Conservation (phyloP, 2,113 vertebrate species). For the Daubentonia madagascariensis region DNA sequence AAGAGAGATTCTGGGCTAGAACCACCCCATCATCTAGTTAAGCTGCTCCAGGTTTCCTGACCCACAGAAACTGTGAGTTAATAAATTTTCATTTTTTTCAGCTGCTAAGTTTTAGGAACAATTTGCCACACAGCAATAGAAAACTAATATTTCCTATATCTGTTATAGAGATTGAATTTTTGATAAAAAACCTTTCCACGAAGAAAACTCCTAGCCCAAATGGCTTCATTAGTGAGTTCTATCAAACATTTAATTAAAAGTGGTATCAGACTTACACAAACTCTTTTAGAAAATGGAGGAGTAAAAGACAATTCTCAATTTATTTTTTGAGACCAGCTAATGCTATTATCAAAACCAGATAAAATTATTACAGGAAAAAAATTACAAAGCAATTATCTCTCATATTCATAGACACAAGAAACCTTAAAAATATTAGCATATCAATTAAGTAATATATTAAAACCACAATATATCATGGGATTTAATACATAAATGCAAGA, state of each 20-base stretch:
- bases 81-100: slow-evolving; percentile 1
- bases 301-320: slow-evolving; percentile 28
- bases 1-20: background rate
- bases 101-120: background rate
- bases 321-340: background rate
- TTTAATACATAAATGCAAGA: background rate
- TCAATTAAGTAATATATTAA: slow-evolving; percentile 44
- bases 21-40: background rate
- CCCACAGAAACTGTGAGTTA: background rate
- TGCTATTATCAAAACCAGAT: slow-evolving; percentile 2
- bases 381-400: background rate
- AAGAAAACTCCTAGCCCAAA: background rate
- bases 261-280: background rate
- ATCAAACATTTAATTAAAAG: slow-evolving; percentile 43
- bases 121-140: slow-evolving; percentile 4
- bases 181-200: slow-evolving; percentile 45
- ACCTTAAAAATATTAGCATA: slow-evolving; percentile 28
- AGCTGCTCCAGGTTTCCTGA: background rate
- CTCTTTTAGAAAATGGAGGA: slow-evolving; percentile 20
- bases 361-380: slow-evolving; percentile 27
- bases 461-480: background rate
- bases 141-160: background rate
- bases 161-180: slow-evolving; percentile 20
- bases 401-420: background rate
- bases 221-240: slow-evolving; percentile 14